phyloP scores from a whole-genome alignment of 1,140 invertebrate species.

The Polypedilum vanderplanki region DNA sequence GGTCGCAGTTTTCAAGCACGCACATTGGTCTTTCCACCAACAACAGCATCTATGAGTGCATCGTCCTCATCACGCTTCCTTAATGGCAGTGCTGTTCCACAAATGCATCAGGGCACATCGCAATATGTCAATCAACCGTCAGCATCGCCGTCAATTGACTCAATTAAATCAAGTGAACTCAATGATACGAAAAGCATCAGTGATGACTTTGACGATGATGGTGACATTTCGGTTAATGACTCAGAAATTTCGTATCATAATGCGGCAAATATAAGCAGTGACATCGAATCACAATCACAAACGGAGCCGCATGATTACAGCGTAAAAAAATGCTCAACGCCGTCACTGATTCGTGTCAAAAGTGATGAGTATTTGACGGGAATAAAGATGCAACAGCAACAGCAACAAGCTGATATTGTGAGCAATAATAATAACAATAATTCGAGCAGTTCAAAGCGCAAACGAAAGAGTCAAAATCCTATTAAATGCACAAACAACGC shows the following conservation, averaged over 20 bases:
- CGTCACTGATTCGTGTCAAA: neutral
- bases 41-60: neutral
- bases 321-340: constrained; percentile 5
- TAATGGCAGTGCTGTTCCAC: neutral
- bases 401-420: neutral
- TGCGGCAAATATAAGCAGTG: neutral
- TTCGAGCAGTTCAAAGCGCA: neutral
- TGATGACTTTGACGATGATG: constrained; percentile 18
- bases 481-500: constrained; percentile 6
- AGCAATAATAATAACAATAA: neutral
- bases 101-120: constrained; percentile 10
- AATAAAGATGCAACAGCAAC: neutral
- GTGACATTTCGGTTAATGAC: constrained; percentile 28
- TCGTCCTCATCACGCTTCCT: no score
- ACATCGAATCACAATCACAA: constrained; percentile 25
- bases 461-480: constrained; percentile 19
- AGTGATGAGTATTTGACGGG: constrained; percentile 27
- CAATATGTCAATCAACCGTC: constrained; percentile 26
- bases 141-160: constrained; percentile 24
- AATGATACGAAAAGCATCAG: constrained; percentile 21
- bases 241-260: constrained; percentile 21
- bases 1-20: constrained; percentile 82
- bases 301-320: constrained; percentile 22
- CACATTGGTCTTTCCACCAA: constrained; percentile 57
- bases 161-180: constrained; percentile 14